Percentiles rank a stretch among this genome's conserved stretches.
Conservation (phyloP, 2,113 vertebrate genomes). For the Perca flavescens region DNA sequence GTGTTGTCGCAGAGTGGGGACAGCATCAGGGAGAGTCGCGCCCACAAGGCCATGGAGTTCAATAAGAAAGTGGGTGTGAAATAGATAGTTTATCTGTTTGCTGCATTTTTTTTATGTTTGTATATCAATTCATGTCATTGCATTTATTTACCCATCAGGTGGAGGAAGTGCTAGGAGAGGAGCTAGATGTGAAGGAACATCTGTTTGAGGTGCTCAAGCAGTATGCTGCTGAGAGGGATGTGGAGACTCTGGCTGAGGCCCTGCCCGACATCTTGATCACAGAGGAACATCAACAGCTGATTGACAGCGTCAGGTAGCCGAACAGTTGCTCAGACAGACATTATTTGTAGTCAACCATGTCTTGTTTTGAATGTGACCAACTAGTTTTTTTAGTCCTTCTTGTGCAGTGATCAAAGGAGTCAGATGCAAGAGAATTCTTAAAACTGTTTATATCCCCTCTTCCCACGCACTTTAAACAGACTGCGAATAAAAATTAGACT, state of each 20-base stretch:
- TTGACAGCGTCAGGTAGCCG: constrained; percentile 95
- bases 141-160: constrained; percentile 81
- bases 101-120: neutral
- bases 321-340: neutral
- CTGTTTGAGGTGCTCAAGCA: constrained; percentile 91
- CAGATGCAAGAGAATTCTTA: neutral
- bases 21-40: constrained; percentile 85
- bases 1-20: constrained; percentile 83
- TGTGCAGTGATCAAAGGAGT: neutral
- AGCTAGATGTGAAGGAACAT: constrained; percentile 90
- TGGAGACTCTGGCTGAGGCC: constrained; percentile 89
- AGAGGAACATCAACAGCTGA: constrained; percentile 89
- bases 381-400: neutral
- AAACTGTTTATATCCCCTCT: neutral
- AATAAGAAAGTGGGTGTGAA: constrained; percentile 87
- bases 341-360: neutral
- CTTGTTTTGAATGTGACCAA: neutral
- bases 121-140: constrained; percentile 50
- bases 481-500: neutral
- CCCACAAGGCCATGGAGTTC: constrained; percentile 93
- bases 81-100: neutral
- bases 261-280: constrained; percentile 89
- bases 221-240: constrained; percentile 90
- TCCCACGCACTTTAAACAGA: neutral
- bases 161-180: constrained; percentile 90